Percentiles rank a stretch among this genome's conserved stretches.
Conservation (phyloP, 2,888 invertebrate species). For the Tricholauxania praeusta region DNA sequence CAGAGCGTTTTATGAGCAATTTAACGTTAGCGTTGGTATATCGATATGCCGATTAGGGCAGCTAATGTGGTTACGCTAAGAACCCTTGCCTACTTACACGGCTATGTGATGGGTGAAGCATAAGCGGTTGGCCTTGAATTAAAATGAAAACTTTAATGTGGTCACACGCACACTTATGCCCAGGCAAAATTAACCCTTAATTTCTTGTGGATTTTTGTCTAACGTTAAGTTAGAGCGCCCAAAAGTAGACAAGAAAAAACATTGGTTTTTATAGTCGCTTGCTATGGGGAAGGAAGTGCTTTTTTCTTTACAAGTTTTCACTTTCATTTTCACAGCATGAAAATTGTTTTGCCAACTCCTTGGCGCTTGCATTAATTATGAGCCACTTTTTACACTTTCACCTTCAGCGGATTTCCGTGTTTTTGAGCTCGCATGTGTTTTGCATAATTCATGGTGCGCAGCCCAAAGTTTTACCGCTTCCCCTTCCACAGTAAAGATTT, state of each 20-base stretch:
- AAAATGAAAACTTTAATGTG: conserved; percentile 9
- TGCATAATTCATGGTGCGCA: conserved; percentile 40
- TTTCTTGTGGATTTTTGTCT: background rate
- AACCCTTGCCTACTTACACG: background rate
- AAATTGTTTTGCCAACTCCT: too few relatives aligned
- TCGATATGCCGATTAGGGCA: conserved; percentile 37
- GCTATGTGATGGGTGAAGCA: background rate
- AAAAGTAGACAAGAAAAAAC: background rate
- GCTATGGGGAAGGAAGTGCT: too few relatives aligned
- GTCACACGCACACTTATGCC: conserved; percentile 19
- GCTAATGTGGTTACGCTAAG: conserved; percentile 33
- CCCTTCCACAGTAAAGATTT: background rate
- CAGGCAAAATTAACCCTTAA: background rate
- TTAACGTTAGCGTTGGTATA: background rate
- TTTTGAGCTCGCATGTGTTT: conserved; percentile 17
- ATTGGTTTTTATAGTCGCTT: background rate
- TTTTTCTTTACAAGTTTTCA: conserved; percentile 23
- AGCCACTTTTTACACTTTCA: conserved; percentile 16
- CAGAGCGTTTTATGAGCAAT: conserved; percentile 55
- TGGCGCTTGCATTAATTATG: too few relatives aligned
- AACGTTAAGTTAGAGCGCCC: background rate
- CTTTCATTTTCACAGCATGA: conserved; percentile 22
- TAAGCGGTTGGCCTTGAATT: conserved; percentile 14
- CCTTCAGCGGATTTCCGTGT: conserved; percentile 19
- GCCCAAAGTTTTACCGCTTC: conserved; percentile 33